A percentile compares a stretch with the other conserved stretches of the same genome.
These are phyloP conservation scores for Uropsilus gracilis DNA, from an alignment of 2,113 vertebrate genomes.

Conservation along the genomic window DNA sequence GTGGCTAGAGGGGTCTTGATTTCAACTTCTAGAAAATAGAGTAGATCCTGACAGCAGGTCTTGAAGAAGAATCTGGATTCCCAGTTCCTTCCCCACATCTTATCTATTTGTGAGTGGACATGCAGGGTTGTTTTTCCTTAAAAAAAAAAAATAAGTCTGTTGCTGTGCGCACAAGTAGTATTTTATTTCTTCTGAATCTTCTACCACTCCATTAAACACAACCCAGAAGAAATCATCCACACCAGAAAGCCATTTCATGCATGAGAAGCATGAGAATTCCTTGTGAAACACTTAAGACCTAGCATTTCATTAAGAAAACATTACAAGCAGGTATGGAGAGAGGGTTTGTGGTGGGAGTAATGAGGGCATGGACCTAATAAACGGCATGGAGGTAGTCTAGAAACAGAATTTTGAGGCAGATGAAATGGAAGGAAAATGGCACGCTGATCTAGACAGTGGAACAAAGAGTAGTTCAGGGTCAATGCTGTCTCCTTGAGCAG, in stretches of 20 bases:
- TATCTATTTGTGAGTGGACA: not conserved
- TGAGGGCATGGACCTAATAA: not conserved
- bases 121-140: not conserved
- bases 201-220: constrained; percentile 45
- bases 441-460: not conserved
- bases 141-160: not conserved
- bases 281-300: not conserved
- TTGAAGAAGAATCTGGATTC: not conserved
- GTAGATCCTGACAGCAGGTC: not conserved
- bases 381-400: not conserved
- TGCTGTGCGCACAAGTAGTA: not conserved
- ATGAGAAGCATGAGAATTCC: not conserved
- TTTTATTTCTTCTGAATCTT: not conserved
- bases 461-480: not conserved
- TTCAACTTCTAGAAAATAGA: constrained; percentile 47
- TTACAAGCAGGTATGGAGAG: not conserved
- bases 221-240: constrained; percentile 13
- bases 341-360: not conserved
- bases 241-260: not conserved
- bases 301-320: not conserved
- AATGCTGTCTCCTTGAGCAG: not conserved
- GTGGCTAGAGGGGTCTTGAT: constrained; percentile 20
- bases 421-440: not conserved
- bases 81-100: not conserved
- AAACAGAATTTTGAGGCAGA: not conserved